phyloP scores from a whole-genome alignment of 2,113 vertebrate species.

The Brachyhypopomus gauderio region DNA sequence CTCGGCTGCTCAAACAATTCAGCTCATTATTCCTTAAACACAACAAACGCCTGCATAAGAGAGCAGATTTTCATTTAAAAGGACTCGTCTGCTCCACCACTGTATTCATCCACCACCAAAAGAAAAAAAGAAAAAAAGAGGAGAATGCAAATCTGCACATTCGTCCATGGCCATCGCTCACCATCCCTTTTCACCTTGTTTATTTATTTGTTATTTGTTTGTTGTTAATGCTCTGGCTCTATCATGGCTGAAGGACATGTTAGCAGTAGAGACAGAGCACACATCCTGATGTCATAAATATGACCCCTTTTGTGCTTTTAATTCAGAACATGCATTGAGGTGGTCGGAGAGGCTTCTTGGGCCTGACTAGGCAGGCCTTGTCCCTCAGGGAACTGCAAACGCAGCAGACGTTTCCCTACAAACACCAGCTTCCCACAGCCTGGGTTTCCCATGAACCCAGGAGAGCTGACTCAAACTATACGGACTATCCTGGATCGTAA shows the following conservation, averaged over 20 bases:
- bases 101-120: constrained; percentile 27
- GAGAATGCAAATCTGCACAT: constrained; percentile 60
- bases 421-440: constrained; percentile 49
- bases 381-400: neutral
- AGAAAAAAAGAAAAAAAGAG: constrained; percentile 62
- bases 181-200: constrained; percentile 22
- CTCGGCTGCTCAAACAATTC: constrained; percentile 65
- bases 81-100: constrained; percentile 31
- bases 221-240: neutral
- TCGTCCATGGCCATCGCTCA: constrained; percentile 38
- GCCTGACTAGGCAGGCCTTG: neutral
- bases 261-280: too few relatives aligned
- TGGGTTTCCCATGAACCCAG: neutral
- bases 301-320: neutral
- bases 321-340: neutral
- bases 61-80: constrained; percentile 48
- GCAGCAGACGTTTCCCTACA: neutral
- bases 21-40: constrained; percentile 58
- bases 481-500: neutral
- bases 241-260: neutral
- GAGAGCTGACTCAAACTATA: neutral
- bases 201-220: neutral
- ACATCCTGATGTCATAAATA: too few relatives aligned
- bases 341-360: constrained; percentile 9
- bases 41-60: constrained; percentile 57